Evolutionary conservation across 2,797 vertebrate genomes (phyloP), one percentile per base, ranked within the genome.

Genomic region (Enteromius afrohamiltoni): DNA sequence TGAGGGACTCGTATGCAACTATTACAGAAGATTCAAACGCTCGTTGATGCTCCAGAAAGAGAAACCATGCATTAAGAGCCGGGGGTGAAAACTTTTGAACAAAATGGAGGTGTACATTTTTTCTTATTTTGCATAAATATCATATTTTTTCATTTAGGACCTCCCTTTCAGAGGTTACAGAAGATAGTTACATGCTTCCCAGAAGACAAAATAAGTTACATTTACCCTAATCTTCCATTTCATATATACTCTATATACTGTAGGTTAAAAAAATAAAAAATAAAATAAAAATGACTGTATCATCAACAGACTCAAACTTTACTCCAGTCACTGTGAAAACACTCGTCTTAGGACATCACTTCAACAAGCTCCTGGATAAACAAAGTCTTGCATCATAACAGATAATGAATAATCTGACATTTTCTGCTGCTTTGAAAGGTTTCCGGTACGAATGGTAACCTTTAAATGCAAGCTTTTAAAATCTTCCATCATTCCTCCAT

Each of bases 371-470:
- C 51, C 51, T 53, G 51, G 51, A 53, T 55, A 55, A n/a, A 55
- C 4, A 3, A 21, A 55, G 19, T 7, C 7, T 9, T 55, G 51
- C 51, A 11, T 58, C 53, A 58, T 0, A 58, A 4, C 53, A 23
- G 21, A 58, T 23, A 58, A 58, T 58, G 23, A 58, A 23, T 58
- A 58, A 58, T 58, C 53, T 58, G 53, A 58, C 79, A 81, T 81
- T 73, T 80, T 23, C 51, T 19, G 37, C 34, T 3, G 23, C 55
- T 82, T 75, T 75, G 29, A 75, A 40, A 64, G 26, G 14, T 47
- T 67, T 64, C 13, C 0, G 26, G 19, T 40, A 21, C 3, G 14
- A 78, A 4, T 6, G 5, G 2, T 47, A 40, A 82, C 69, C 45
- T 82, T 82, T 67, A 82, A 82, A 75, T 26, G 8, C 31, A 68